These are phyloP conservation scores for Halocynthia roretzi DNA, from an alignment of 23 tunicate genomes.

Conservation along the genomic window DNA sequence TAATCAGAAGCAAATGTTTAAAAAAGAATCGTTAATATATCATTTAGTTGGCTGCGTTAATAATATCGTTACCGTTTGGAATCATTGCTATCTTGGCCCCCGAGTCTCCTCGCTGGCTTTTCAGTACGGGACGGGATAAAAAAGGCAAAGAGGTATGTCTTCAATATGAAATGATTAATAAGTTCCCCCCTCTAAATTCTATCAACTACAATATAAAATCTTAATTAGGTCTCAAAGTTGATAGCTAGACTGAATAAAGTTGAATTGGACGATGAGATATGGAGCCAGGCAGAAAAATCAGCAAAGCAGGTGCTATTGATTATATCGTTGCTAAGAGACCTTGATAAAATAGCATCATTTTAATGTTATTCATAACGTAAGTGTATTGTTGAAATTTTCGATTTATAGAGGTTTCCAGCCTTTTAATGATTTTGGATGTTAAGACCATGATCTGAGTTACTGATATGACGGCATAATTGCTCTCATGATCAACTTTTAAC, in stretches of 20 bases:
- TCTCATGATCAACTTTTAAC: too few relatives aligned
- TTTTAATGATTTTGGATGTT: not conserved
- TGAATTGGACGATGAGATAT: constrained; percentile 42
- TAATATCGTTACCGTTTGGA: constrained; percentile 8
- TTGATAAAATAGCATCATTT: too few relatives aligned
- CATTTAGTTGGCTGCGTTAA: constrained; percentile 13
- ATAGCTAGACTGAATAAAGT: constrained; percentile 60
- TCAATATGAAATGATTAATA: not conserved
- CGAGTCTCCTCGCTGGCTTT: constrained; percentile 21
- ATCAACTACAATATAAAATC: not conserved
- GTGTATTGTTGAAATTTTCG: too few relatives aligned
- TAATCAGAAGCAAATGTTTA: not conserved
- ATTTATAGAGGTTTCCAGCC: not conserved
- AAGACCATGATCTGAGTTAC: too few relatives aligned
- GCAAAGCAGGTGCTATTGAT: not conserved
- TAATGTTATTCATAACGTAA: too few relatives aligned
- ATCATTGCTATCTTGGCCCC: constrained; percentile 12
- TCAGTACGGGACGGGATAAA: constrained; percentile 15
- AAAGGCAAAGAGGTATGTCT: constrained; percentile 24
- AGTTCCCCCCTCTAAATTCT: not conserved
- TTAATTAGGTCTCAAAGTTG: not conserved
- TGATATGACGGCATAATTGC: too few relatives aligned
- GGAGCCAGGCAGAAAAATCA: constrained; percentile 54
- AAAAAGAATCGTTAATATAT: not conserved
- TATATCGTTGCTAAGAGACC: too few relatives aligned